Evolutionary conservation across 2,888 invertebrate genomes (phyloP).

Genomic region (Euplagia quadripunctaria): DNA sequence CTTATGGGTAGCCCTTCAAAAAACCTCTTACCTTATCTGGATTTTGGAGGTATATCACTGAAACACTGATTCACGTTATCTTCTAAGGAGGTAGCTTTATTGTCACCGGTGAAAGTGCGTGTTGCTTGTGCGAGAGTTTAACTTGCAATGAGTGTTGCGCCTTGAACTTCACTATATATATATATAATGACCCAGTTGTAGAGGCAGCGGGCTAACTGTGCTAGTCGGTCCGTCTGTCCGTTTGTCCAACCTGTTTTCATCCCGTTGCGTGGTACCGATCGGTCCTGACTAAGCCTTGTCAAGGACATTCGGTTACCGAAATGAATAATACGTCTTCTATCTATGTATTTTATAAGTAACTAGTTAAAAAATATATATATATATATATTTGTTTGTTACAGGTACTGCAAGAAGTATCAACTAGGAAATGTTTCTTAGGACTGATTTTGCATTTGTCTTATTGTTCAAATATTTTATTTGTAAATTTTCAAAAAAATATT

Average conservation of each 20-base stretch:
- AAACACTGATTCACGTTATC: slow-evolving; percentile 73
- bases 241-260: slow-evolving; percentile 75
- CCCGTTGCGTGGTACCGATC: slow-evolving; percentile 65
- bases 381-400: slow-evolving; percentile 16
- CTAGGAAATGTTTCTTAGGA: slow-evolving; percentile 1
- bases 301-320: slow-evolving; percentile 60
- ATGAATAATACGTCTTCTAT: slow-evolving; percentile 23
- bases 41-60: slow-evolving; percentile 73
- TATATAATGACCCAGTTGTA: slow-evolving; percentile 93
- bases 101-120: slow-evolving; percentile 85
- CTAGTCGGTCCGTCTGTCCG: slow-evolving; percentile 73
- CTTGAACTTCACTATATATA: slow-evolving; percentile 94
- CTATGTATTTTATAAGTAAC: too few relatives aligned
- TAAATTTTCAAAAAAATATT: neutral
- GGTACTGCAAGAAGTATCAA: slow-evolving; percentile 11
- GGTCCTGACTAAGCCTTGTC: slow-evolving; percentile 69
- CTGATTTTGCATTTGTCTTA: slow-evolving; percentile 7
- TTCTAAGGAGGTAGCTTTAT: slow-evolving; percentile 71
- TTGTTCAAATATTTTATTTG: neutral
- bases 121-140: slow-evolving; percentile 79
- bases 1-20: slow-evolving; percentile 53
- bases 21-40: slow-evolving; percentile 75
- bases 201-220: slow-evolving; percentile 85
- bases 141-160: slow-evolving; percentile 89
- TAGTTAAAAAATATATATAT: neutral